phyloP scores from a whole-genome alignment of 1,140 invertebrate species.

The Samia ricini region DNA sequence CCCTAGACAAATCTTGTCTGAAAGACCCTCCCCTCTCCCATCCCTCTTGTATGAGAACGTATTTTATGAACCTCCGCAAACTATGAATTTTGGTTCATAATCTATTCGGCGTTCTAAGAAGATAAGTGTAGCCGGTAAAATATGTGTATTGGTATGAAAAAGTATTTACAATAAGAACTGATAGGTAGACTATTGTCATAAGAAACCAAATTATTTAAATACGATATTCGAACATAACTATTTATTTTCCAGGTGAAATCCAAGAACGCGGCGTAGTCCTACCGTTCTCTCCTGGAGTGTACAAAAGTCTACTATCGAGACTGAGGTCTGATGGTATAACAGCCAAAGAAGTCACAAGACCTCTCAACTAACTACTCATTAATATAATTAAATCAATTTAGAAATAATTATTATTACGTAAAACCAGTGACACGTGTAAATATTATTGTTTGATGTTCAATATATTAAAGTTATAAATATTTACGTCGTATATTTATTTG shows the following conservation, averaged over 20 bases:
- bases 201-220: not conserved
- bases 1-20: too few relatives aligned
- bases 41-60: too few relatives aligned
- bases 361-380: constrained; percentile 46
- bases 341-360: constrained; percentile 82
- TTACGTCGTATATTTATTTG: not conserved
- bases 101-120: too few relatives aligned
- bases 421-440: not conserved
- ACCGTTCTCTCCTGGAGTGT: constrained; percentile 94
- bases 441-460: constrained; percentile 4
- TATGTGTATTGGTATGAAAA: too few relatives aligned
- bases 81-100: too few relatives aligned
- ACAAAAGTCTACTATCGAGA: constrained; percentile 91
- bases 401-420: constrained; percentile 1
- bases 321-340: constrained; percentile 91
- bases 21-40: too few relatives aligned
- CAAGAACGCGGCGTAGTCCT: constrained; percentile 95
- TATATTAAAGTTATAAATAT: not conserved
- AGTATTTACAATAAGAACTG: too few relatives aligned
- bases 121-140: too few relatives aligned
- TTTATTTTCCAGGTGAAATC: constrained; percentile 88
- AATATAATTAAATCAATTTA: not conserved
- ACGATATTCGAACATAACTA: not conserved
- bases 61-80: too few relatives aligned
- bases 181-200: too few relatives aligned